Conservation (phyloP, 1,140 invertebrate genomes). For the Melipona quadrifasciata region DNA sequence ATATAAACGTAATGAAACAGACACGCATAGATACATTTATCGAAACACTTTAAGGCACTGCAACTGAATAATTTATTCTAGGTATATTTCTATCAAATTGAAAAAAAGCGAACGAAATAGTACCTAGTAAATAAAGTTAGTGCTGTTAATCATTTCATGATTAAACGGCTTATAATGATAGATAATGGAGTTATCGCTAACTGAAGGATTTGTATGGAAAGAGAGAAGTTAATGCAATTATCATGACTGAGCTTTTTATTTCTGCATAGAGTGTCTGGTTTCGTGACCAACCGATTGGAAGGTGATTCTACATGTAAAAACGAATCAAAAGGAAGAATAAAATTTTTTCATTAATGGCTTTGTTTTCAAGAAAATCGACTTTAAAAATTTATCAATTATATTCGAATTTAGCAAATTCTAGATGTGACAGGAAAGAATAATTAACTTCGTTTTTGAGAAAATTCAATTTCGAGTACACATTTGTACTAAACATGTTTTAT, state of each 20-base stretch:
- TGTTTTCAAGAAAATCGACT: too few relatives aligned
- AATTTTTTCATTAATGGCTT: too few relatives aligned
- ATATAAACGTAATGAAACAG: not conserved
- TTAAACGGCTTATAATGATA: not conserved
- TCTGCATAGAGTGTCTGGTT: not conserved
- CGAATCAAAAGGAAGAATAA: too few relatives aligned
- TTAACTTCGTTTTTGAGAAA: too few relatives aligned
- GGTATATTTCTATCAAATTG: not conserved
- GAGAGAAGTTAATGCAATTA: not conserved
- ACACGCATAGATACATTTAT: not conserved
- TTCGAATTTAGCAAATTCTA: too few relatives aligned
- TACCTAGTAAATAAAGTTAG: not conserved
- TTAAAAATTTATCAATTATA: too few relatives aligned
- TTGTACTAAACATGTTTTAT: too few relatives aligned
- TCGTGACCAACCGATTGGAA: too few relatives aligned
- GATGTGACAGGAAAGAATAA: too few relatives aligned
- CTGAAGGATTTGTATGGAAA: not conserved
- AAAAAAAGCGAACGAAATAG: not conserved
- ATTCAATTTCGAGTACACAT: too few relatives aligned
- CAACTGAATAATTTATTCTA: not conserved
- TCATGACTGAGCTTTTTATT: not conserved
- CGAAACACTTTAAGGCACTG: too few relatives aligned
- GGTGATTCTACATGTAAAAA: too few relatives aligned
- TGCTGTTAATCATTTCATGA: not conserved
- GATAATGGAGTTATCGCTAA: slow-evolving; percentile 10